Evolutionary conservation across 1,140 invertebrate species (phyloP).

Genomic region (Trichogramma pretiosum): DNA sequence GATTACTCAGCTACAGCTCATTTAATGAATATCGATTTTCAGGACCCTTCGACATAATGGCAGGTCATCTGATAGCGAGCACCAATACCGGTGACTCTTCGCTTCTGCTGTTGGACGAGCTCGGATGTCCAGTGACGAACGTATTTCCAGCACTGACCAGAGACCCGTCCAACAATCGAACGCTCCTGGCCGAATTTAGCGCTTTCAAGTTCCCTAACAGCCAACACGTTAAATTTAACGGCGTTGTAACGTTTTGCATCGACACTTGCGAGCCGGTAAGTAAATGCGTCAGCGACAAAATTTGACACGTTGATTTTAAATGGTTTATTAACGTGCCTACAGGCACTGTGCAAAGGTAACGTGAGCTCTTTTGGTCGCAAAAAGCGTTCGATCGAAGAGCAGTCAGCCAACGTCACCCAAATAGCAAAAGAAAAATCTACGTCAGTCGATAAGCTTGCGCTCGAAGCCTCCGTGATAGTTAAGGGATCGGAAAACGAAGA

Average conservation of each 20-base stretch:
- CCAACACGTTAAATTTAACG: slow-evolving; percentile 56
- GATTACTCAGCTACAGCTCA: too few relatives aligned
- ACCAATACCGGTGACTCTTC: slow-evolving; percentile 46
- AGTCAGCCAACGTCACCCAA: background rate
- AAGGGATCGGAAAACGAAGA: slow-evolving; percentile 20
- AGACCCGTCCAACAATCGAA: slow-evolving; percentile 33
- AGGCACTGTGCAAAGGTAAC: slow-evolving; percentile 33
- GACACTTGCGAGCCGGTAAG: slow-evolving; percentile 51
- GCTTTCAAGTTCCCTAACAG: slow-evolving; percentile 66
- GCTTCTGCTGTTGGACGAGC: slow-evolving; percentile 42
- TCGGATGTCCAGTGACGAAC: slow-evolving; percentile 49
- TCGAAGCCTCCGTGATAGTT: slow-evolving; percentile 39
- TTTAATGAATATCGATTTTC: too few relatives aligned
- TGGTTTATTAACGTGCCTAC: too few relatives aligned
- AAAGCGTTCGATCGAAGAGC: slow-evolving; percentile 20
- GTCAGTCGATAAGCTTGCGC: slow-evolving; percentile 31
- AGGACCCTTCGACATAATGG: slow-evolving; percentile 49
- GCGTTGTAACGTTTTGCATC: slow-evolving; percentile 61
- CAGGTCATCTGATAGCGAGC: slow-evolving; percentile 48
- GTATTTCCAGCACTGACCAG: slow-evolving; percentile 47
- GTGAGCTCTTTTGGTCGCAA: slow-evolving; percentile 32
- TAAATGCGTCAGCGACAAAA: background rate
- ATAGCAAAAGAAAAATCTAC: too few relatives aligned
- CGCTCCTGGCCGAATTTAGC: slow-evolving; percentile 50
- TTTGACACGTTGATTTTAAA: too few relatives aligned